These are phyloP conservation scores for Philereme transversata DNA, from an alignment of 2,888 invertebrate genomes.

Conservation along the genomic window DNA sequence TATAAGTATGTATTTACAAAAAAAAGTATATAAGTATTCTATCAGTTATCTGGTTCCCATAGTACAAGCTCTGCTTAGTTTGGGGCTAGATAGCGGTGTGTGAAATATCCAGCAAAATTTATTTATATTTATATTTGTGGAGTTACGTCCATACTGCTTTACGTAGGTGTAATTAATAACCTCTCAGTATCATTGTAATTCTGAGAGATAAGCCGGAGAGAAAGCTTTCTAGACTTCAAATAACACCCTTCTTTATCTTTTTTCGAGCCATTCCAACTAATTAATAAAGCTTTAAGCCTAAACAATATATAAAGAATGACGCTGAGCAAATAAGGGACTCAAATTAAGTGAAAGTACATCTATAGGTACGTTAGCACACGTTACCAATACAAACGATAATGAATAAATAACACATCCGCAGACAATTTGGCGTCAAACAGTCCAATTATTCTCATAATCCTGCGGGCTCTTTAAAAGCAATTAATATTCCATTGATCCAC, in stretches of 20 bases:
- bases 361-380: conserved; percentile 6
- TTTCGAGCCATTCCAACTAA: background rate
- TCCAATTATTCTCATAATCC: conserved; percentile 74
- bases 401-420: conserved; percentile 44
- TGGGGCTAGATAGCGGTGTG: no score
- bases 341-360: conserved; percentile 2
- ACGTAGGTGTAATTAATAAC: no score
- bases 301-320: conserved; percentile 6
- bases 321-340: conserved; percentile 14
- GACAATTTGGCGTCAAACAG: conserved; percentile 50
- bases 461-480: conserved; percentile 45
- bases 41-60: no score
- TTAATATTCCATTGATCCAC: conserved; percentile 47
- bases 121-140: no score
- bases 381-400: conserved; percentile 28
- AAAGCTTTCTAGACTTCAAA: no score
- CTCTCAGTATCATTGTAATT: no score
- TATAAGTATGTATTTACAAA: no score
- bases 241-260: conserved; percentile 7
- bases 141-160: no score
- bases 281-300: conserved; percentile 18
- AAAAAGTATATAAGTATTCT: no score
- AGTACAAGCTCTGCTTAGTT: no score
- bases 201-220: no score
- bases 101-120: no score